A percentile compares a stretch with the other conserved stretches of the same genome.
phyloP scores from a whole-genome alignment of 2,888 invertebrate genomes.

The Tetragnatha montana region DNA sequence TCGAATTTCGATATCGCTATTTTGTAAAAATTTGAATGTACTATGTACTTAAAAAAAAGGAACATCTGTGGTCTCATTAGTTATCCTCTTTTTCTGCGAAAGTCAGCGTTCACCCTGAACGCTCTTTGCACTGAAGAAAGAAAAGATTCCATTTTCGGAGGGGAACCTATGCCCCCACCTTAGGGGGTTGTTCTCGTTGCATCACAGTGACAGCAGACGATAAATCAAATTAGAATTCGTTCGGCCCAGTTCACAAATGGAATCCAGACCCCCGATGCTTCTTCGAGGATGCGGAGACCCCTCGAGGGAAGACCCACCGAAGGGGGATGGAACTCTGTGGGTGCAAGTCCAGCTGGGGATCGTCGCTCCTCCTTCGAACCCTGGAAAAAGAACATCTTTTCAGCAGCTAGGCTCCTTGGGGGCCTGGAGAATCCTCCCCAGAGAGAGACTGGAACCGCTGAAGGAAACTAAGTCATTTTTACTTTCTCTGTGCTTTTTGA shows the following conservation, averaged over 20 bases:
- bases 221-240: constrained; percentile 64
- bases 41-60: not conserved
- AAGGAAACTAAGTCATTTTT: constrained; percentile 68
- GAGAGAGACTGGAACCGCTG: constrained; percentile 19
- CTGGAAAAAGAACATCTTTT: constrained; percentile 55
- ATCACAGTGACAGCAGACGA: constrained; percentile 34
- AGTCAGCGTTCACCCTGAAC: not conserved
- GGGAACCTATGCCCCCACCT: not conserved
- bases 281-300: constrained; percentile 46
- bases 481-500: constrained; percentile 30
- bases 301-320: constrained; percentile 27
- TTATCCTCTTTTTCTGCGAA: not conserved
- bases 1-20: not conserved
- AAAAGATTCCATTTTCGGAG: not conserved
- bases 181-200: constrained; percentile 17
- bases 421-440: constrained; percentile 35
- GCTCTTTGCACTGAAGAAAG: not conserved
- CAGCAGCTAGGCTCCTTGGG: constrained; percentile 42
- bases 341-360: constrained; percentile 65
- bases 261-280: constrained; percentile 42
- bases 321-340: constrained; percentile 48
- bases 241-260: constrained; percentile 41
- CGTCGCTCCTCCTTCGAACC: constrained; percentile 21
- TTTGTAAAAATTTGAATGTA: not conserved
- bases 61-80: not conserved